Conservation (phyloP, 2,888 invertebrate genomes). For the Sphaerophoria taeniata region DNA sequence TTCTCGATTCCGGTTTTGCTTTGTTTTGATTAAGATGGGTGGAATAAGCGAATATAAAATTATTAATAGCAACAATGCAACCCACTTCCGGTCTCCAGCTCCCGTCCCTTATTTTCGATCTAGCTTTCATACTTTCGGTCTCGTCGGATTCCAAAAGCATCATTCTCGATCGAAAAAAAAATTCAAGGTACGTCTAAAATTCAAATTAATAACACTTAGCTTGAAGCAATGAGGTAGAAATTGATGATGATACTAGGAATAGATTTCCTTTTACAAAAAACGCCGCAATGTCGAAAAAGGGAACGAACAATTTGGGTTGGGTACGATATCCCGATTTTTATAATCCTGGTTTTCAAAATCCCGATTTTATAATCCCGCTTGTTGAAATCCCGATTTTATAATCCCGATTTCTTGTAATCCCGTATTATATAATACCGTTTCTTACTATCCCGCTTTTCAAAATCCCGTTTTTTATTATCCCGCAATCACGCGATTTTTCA, state of each 20-base stretch:
- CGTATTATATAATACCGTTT: too few relatives aligned
- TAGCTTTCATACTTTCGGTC: background rate
- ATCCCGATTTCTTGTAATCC: too few relatives aligned
- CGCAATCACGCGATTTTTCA: too few relatives aligned
- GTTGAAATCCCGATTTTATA: too few relatives aligned
- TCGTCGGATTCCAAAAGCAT: background rate
- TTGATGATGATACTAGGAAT: slow-evolving; percentile 45
- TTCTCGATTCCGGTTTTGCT: slow-evolving; percentile 14
- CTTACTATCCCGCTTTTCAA: too few relatives aligned
- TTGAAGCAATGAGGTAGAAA: slow-evolving; percentile 55
- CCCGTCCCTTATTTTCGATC: background rate
- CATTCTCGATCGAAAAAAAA: background rate
- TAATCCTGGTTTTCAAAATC: too few relatives aligned
- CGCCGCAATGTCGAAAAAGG: background rate
- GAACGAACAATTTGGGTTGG: too few relatives aligned
- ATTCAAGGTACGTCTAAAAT: slow-evolving; percentile 12
- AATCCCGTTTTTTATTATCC: too few relatives aligned
- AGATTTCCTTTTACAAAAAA: slow-evolving; percentile 24
- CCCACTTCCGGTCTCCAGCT: slow-evolving; percentile 5
- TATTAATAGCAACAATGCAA: background rate
- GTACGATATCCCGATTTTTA: too few relatives aligned
- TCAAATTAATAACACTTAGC: slow-evolving; percentile 45
- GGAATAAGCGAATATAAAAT: slow-evolving; percentile 20
- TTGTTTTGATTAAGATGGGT: background rate
- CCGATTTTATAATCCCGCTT: too few relatives aligned